Percentiles rank a stretch among this genome's conserved stretches.
Evolutionary conservation across 64 coral and sea anemone species (phyloP).

Genomic region (Stichodactyla helianthus): DNA sequence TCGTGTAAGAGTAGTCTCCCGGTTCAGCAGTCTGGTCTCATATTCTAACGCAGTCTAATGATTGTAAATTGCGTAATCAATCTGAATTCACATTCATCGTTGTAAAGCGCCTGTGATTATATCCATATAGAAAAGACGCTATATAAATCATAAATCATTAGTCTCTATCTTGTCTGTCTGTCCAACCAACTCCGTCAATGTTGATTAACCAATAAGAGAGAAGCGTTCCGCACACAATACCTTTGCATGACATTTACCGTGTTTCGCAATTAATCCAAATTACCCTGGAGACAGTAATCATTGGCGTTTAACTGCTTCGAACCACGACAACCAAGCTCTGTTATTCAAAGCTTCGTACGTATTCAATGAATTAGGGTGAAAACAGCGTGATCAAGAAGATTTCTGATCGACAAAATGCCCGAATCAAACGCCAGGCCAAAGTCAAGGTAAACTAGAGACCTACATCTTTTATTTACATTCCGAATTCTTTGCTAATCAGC

Average conservation of each 20-base stretch:
- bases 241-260: not conserved
- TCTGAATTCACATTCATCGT: no score
- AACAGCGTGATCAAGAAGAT: not conserved
- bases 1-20: no score
- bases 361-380: not conserved
- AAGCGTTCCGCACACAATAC: not conserved
- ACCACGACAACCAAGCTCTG: not conserved
- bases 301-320: not conserved
- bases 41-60: no score
- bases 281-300: constrained; percentile 18
- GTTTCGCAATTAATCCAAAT: not conserved
- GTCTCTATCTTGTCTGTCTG: not conserved
- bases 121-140: no score
- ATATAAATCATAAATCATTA: no score
- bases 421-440: not conserved
- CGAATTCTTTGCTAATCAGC: not conserved
- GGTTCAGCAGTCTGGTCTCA: no score
- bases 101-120: no score
- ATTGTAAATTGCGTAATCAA: no score
- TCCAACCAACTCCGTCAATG: not conserved
- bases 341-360: not conserved
- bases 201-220: not conserved
- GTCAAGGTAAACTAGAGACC: not conserved
- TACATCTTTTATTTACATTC: not conserved
- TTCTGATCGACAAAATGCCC: not conserved